phyloP scores from a whole-genome alignment of 1,140 invertebrate species.

The Tribolium madens region DNA sequence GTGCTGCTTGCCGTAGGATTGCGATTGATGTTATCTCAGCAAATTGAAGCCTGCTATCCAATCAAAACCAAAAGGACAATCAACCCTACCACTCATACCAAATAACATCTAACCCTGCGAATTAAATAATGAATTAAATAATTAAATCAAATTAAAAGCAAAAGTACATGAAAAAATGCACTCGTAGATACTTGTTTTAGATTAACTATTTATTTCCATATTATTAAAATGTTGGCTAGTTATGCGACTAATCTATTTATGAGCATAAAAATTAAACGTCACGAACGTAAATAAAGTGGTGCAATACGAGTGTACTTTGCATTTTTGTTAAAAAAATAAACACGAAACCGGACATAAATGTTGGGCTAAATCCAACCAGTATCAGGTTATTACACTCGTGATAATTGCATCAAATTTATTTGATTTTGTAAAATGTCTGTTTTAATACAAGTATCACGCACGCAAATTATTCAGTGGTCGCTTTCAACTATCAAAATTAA shows the following conservation, averaged over 20 bases:
- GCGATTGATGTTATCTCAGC: conserved; percentile 20
- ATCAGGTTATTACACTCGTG: neutral
- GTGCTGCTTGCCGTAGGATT: conserved; percentile 23
- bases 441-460: neutral
- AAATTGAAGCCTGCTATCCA: conserved; percentile 22
- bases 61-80: conserved; percentile 32
- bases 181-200: no score
- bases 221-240: conserved; percentile 5
- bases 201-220: conserved; percentile 2
- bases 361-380: neutral
- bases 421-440: neutral
- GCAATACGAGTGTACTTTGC: neutral
- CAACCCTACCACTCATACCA: neutral
- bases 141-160: neutral
- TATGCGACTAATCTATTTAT: neutral
- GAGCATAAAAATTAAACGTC: conserved; percentile 8
- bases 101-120: no score
- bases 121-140: neutral
- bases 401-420: neutral
- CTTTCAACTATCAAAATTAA: neutral
- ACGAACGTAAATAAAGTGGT: neutral
- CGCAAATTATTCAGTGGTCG: neutral
- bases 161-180: neutral
- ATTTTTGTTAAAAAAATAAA: neutral
- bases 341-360: neutral